A percentile compares a stretch with the other conserved stretches of the same genome.
Evolutionary conservation across 2,888 invertebrate species (phyloP).

Genomic region (Trachelus iudaicus): DNA sequence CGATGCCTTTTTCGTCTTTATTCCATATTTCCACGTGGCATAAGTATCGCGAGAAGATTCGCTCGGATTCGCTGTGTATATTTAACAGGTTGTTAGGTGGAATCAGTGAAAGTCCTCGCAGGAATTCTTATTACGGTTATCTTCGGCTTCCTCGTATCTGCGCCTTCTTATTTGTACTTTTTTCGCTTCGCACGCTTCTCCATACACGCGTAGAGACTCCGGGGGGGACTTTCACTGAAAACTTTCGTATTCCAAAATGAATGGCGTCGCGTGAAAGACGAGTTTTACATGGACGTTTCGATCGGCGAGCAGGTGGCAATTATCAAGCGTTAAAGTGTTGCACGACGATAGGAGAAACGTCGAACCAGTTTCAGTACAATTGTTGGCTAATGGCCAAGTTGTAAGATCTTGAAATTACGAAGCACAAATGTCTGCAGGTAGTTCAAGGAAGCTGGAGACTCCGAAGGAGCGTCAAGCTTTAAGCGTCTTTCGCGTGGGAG

Average conservation of each 20-base stretch:
- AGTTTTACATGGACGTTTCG: not conserved
- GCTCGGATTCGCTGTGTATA: not conserved
- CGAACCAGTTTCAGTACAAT: not conserved
- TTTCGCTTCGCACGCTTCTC: not conserved
- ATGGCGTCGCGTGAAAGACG: not conserved
- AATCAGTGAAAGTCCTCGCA: constrained; percentile 9
- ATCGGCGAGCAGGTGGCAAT: not conserved
- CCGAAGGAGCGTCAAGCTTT: not conserved
- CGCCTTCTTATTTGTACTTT: not conserved
- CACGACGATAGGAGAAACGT: not conserved
- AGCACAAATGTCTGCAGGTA: not conserved
- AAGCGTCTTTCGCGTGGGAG: not conserved
- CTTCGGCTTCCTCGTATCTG: not conserved
- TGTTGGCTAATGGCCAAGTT: not conserved
- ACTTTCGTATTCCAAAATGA: not conserved
- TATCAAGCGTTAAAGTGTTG: not conserved
- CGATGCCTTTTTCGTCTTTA: not conserved
- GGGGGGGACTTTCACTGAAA: not conserved
- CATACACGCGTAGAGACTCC: not conserved
- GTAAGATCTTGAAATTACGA: not conserved
- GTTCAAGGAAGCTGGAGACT: not conserved
- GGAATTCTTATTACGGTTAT: constrained; percentile 2
- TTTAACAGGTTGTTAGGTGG: not conserved
- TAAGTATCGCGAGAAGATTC: not conserved
- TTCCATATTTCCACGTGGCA: not conserved